Percentiles rank a stretch among this genome's conserved stretches.
These are phyloP conservation scores for Chelmon rostratus DNA, from an alignment of 2,797 vertebrate genomes.

Conservation along the genomic window DNA sequence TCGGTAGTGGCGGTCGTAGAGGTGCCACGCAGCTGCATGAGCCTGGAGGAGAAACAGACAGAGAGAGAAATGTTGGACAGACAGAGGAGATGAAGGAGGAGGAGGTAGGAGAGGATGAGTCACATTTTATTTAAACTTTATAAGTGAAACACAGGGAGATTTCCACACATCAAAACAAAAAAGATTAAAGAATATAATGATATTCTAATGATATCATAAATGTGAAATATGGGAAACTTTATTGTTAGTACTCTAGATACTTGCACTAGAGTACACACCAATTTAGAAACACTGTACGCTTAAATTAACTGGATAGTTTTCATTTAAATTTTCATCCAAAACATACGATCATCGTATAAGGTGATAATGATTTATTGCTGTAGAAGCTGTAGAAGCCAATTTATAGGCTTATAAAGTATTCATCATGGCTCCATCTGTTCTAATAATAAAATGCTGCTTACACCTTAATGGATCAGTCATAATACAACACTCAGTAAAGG, in stretches of 20 bases:
- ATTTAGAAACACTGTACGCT: no score
- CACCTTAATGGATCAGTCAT: neutral
- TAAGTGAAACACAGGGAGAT: neutral
- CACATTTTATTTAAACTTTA: no score
- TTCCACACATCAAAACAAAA: neutral
- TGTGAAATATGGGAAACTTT: no score
- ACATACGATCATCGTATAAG: neutral
- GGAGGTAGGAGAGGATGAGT: neutral
- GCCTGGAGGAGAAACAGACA: constrained; percentile 82
- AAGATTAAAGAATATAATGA: neutral
- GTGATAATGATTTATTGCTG: no score
- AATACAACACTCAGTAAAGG: neutral
- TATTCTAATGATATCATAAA: no score
- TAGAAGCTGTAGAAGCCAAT: neutral
- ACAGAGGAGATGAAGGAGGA: neutral
- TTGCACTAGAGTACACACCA: no score
- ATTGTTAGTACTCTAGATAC: no score
- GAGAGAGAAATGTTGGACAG: neutral
- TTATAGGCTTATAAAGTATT: neutral
- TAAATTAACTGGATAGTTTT: no score
- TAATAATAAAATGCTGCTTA: neutral
- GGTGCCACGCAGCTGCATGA: constrained; percentile 94
- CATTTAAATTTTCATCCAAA: neutral
- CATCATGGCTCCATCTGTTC: neutral
- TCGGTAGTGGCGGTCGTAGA: constrained; percentile 92